Evolutionary conservation across 2,888 invertebrate species (phyloP).

Genomic region (Tanypteryx hageni): DNA sequence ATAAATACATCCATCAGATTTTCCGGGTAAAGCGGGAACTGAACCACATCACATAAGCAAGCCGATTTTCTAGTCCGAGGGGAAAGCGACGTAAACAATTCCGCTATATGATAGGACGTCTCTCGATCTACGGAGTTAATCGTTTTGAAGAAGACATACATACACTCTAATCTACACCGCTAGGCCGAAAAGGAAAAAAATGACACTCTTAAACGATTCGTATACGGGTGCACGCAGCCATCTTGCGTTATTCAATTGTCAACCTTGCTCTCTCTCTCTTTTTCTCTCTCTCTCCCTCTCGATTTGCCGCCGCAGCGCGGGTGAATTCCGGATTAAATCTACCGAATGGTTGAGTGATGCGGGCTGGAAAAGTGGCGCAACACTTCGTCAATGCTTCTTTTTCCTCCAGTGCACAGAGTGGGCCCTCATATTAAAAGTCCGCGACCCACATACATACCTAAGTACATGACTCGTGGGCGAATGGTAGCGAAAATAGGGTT

Average conservation of each 20-base stretch:
- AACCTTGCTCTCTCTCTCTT: not conserved
- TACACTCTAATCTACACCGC: not conserved
- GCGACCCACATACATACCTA: conserved; percentile 25
- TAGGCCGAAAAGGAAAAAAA: not conserved
- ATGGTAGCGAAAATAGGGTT: not conserved
- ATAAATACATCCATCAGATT: not conserved
- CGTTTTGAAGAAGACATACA: not conserved
- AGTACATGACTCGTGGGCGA: not conserved
- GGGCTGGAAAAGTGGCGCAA: not conserved
- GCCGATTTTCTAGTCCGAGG: not conserved
- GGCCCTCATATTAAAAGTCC: not conserved
- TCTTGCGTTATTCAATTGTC: conserved; percentile 54
- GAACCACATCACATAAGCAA: not conserved
- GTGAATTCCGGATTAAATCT: conserved; percentile 41
- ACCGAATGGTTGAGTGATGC: conserved; percentile 8
- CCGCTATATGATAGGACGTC: not conserved
- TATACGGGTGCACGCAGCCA: conserved; percentile 48
- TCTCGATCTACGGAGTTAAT: not conserved
- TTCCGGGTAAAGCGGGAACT: not conserved
- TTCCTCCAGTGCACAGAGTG: not conserved
- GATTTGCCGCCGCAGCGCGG: conserved; percentile 40
- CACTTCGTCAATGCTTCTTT: not conserved
- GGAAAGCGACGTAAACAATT: not conserved
- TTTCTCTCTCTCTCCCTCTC: not conserved
- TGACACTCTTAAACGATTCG: conserved; percentile 1